Conservation (phyloP, 2,888 invertebrate genomes). For the Tenthredo livida region DNA sequence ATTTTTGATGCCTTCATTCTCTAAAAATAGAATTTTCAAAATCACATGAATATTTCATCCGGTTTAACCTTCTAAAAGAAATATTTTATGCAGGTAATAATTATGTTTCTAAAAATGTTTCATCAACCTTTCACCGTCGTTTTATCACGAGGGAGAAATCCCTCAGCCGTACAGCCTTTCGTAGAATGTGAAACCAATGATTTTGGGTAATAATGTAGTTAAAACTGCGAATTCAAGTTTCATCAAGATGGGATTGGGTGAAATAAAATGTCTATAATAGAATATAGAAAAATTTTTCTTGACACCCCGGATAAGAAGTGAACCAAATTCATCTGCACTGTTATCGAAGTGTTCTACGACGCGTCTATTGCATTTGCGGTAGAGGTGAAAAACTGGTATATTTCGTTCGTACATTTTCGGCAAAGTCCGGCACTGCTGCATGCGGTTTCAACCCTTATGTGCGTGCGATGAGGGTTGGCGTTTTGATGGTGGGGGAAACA, state of each 20-base stretch:
- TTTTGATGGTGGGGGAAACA: constrained; percentile 65
- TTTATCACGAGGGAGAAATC: neutral
- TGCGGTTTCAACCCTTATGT: constrained; percentile 51
- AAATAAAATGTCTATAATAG: neutral
- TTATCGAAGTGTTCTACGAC: constrained; percentile 44
- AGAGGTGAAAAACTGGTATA: constrained; percentile 35
- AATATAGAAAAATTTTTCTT: neutral
- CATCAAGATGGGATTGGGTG: neutral
- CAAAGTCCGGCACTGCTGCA: constrained; percentile 41
- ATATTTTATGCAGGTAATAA: neutral
- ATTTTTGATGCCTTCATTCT: neutral
- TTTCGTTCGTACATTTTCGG: constrained; percentile 35
- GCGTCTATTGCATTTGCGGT: constrained; percentile 33
- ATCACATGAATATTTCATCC: neutral
- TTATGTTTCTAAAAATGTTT: neutral
- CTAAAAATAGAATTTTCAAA: neutral
- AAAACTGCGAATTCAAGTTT: neutral
- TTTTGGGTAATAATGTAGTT: neutral
- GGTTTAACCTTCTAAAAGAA: neutral
- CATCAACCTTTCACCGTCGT: neutral
- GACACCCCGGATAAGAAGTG: constrained; percentile 6
- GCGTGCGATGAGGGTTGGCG: constrained; percentile 54
- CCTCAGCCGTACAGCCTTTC: neutral
- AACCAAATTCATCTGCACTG: constrained; percentile 19
- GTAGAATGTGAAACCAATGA: neutral